Percentiles rank a stretch among this genome's conserved stretches.
These are phyloP conservation scores for Phengaris arion DNA, from an alignment of 2,888 invertebrate species.

Conservation along the genomic window DNA sequence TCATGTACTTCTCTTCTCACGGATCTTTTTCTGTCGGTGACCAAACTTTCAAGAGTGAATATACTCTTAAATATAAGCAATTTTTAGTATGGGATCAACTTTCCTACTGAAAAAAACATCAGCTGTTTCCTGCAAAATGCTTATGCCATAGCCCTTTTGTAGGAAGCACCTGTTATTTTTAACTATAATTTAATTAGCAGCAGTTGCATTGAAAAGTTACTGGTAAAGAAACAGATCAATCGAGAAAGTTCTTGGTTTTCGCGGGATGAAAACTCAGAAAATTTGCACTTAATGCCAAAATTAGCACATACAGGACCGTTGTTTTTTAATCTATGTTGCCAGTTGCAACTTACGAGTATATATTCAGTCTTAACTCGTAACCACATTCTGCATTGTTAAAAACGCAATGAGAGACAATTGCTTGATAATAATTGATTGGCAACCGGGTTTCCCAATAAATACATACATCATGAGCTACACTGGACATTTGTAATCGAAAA, in stretches of 20 bases:
- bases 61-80: too few relatives aligned
- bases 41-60: too few relatives aligned
- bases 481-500: too few relatives aligned
- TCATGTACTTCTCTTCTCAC: too few relatives aligned
- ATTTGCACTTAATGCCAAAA: background rate
- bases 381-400: constrained; percentile 9
- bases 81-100: too few relatives aligned
- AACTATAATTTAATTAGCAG: too few relatives aligned
- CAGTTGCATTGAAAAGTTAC: background rate
- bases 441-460: background rate
- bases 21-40: too few relatives aligned
- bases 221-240: background rate
- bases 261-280: background rate
- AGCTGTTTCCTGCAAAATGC: too few relatives aligned
- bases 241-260: background rate
- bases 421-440: background rate
- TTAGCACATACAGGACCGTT: background rate
- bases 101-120: too few relatives aligned
- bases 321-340: constrained; percentile 5
- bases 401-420: constrained; percentile 3
- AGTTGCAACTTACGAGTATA: background rate
- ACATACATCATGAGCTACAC: background rate
- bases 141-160: too few relatives aligned
- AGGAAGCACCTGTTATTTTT: too few relatives aligned
- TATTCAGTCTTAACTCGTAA: background rate